A percentile compares a stretch with the other conserved stretches of the same genome.
Conservation (phyloP, 2,888 invertebrate species). For the Noctuana brunneofusca region DNA sequence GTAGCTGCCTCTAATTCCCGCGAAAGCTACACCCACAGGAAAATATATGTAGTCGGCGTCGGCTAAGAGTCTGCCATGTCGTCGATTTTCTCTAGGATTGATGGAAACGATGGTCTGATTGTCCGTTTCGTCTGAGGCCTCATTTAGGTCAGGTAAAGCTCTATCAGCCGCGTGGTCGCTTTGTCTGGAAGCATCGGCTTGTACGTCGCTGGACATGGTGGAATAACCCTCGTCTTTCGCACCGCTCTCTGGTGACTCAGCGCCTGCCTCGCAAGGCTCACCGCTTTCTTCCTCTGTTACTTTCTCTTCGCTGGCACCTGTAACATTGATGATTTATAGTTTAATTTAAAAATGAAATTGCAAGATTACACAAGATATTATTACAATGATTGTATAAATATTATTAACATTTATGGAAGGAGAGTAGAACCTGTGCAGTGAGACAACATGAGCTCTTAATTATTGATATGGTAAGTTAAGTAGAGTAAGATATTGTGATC, state of each 20-base stretch:
- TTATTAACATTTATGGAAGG: too few species aligned
- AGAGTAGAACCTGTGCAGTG: too few species aligned
- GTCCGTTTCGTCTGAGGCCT: constrained; percentile 88
- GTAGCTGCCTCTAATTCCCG: constrained; percentile 87
- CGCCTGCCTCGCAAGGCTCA: constrained; percentile 86
- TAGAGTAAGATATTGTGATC: too few species aligned
- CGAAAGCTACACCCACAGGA: constrained; percentile 85
- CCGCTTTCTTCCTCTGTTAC: constrained; percentile 70
- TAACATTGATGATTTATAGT: not conserved
- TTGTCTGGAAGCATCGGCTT: constrained; percentile 86
- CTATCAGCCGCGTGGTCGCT: constrained; percentile 82
- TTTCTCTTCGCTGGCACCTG: constrained; percentile 65
- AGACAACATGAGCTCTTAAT: too few species aligned
- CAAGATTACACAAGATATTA: too few species aligned
- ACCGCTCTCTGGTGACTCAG: constrained; percentile 89
- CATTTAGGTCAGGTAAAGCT: constrained; percentile 87
- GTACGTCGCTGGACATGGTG: constrained; percentile 92
- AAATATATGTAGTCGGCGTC: constrained; percentile 87
- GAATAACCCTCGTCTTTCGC: constrained; percentile 92
- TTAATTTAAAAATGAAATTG: too few species aligned
- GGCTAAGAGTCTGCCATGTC: constrained; percentile 82
- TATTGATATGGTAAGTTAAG: too few species aligned
- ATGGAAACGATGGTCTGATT: constrained; percentile 81
- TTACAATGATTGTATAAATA: too few species aligned
- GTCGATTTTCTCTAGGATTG: constrained; percentile 73